Conservation (phyloP, 2,113 vertebrate species). For the Mus musculus region DNA sequence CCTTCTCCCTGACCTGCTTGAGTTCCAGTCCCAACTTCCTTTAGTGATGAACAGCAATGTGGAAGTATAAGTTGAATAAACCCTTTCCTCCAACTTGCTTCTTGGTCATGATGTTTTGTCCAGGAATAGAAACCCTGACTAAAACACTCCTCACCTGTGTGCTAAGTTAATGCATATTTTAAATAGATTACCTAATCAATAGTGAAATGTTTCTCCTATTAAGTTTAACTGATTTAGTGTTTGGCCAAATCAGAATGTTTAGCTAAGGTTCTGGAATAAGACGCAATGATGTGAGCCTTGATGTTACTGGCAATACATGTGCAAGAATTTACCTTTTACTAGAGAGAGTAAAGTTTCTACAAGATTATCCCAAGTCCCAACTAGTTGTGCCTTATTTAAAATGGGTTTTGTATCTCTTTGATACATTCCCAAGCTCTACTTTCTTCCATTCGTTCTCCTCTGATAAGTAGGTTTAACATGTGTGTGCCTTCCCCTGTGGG, state of each 20-base stretch:
- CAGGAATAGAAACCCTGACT: no score
- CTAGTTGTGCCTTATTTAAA: slow-evolving; percentile 29
- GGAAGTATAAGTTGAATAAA: no score
- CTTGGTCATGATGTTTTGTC: no score
- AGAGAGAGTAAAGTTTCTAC: slow-evolving; percentile 27
- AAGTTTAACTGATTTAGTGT: slow-evolving; percentile 51
- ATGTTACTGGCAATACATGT: slow-evolving; percentile 25
- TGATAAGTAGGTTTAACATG: not conserved
- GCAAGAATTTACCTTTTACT: not conserved
- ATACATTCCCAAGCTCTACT: not conserved
- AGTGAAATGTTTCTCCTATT: slow-evolving; percentile 47
- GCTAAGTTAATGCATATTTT: slow-evolving; percentile 69
- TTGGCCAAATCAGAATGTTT: slow-evolving; percentile 27
- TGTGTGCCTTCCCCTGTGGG: not conserved
- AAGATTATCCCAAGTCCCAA: slow-evolving; percentile 29
- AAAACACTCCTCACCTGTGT: slow-evolving; percentile 17
- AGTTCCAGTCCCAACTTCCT: no score
- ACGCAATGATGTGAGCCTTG: not conserved
- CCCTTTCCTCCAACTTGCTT: no score
- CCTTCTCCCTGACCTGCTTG: no score
- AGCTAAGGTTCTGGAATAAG: not conserved
- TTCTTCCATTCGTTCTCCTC: not conserved
- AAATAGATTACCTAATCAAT: slow-evolving; percentile 48
- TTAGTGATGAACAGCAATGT: no score
- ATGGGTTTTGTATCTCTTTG: slow-evolving; percentile 19